These are phyloP conservation scores for Danio kyathit DNA, from an alignment of 2,797 vertebrate genomes.

Conservation along the genomic window DNA sequence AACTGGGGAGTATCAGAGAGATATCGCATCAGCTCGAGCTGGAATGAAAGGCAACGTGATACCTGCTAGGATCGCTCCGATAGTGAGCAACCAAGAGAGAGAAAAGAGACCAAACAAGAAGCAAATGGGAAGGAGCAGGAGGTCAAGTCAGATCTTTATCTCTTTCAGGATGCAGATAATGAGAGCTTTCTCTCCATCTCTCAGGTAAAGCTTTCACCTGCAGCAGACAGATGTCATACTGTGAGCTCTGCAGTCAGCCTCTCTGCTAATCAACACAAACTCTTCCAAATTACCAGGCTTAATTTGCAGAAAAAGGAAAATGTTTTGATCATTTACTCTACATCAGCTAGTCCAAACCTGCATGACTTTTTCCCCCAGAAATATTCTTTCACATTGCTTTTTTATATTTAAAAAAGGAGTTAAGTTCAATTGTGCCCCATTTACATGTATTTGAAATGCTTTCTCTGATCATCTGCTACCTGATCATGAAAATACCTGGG, in stretches of 20 bases:
- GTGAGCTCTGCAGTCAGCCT: constrained; percentile 1
- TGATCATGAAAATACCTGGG: too few relatives aligned
- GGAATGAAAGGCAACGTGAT: constrained; percentile 35
- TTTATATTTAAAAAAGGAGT: background rate
- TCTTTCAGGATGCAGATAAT: constrained; percentile 32
- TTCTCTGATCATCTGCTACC: too few relatives aligned
- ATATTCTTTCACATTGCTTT: background rate
- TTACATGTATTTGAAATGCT: too few relatives aligned
- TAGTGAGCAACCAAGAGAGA: constrained; percentile 10
- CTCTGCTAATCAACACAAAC: background rate
- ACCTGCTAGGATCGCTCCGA: constrained; percentile 33
- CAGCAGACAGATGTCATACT: background rate
- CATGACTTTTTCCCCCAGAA: background rate
- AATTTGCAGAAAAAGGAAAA: background rate
- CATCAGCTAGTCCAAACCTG: background rate
- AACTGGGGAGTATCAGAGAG: constrained; percentile 41
- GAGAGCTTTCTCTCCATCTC: constrained; percentile 25
- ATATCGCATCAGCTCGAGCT: constrained; percentile 38
- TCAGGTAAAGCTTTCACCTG: constrained; percentile 15
- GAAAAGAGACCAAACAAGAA: constrained; percentile 39
- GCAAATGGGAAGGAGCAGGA: constrained; percentile 1
- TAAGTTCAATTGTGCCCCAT: background rate
- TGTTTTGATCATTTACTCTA: background rate
- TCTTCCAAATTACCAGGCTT: background rate
- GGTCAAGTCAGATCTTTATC: constrained; percentile 14